A percentile compares a stretch with the other conserved stretches of the same genome.
Evolutionary conservation across 1,140 invertebrate genomes (phyloP).

Genomic region (Zaprionus camerounensis): DNA sequence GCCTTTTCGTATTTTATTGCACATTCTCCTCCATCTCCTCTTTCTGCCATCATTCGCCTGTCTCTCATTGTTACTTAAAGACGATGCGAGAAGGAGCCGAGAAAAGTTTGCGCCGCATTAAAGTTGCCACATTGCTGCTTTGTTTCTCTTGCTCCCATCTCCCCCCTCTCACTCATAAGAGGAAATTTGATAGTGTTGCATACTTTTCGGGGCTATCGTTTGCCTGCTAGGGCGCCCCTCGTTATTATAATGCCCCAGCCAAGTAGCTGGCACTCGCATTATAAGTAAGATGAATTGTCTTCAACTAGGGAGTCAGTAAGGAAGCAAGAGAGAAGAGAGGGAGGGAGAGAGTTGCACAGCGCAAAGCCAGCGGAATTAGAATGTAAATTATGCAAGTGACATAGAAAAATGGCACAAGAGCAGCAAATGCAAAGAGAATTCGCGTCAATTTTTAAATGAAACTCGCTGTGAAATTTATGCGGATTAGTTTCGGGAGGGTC

Average conservation of each 20-base stretch:
- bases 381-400: conserved; percentile 69
- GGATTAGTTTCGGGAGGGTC: conserved; percentile 27
- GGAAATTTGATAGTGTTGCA: conserved; percentile 71
- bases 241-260: conserved; percentile 65
- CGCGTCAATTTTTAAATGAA: conserved; percentile 42
- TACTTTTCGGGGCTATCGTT: conserved; percentile 54
- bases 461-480: conserved; percentile 28
- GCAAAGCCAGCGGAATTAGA: conserved; percentile 6
- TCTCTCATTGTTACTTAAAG: conserved; percentile 69
- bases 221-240: conserved; percentile 46
- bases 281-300: conserved; percentile 80
- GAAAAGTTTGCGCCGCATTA: conserved; percentile 60
- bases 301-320: conserved; percentile 14
- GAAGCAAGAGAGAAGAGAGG: background rate
- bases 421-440: conserved; percentile 21
- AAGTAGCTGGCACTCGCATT: conserved; percentile 58
- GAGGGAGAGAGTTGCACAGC: conserved; percentile 23
- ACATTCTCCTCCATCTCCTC: conserved; percentile 65
- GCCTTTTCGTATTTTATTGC: conserved; percentile 76
- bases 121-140: conserved; percentile 54
- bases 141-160: background rate
- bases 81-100: conserved; percentile 11
- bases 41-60: conserved; percentile 24
- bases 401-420: conserved; percentile 46
- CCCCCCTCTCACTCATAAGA: background rate